Evolutionary conservation across 2,797 vertebrate species (phyloP), one percentile per base, ranked within the genome.

Genomic region (Pterois miles): DNA sequence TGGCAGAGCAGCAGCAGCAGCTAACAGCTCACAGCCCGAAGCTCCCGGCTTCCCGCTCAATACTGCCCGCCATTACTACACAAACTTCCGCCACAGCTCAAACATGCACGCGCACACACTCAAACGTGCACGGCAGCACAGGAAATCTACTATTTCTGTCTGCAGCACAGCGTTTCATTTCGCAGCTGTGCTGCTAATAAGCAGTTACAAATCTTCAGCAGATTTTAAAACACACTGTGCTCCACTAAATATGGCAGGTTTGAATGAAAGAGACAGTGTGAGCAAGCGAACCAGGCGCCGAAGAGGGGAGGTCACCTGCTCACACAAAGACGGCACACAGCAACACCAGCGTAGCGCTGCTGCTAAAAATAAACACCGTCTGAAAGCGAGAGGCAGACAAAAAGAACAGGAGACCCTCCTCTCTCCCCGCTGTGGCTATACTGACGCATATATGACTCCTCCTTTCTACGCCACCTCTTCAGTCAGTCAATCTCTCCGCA

Each of bases 281-380:
- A 69, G 78, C 6, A 29, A 58, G 68, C 25, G 23, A 75, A 84
- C 71, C 63, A 71, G 63, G 58, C 33, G 67, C 22, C 1, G 56
- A 56, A 65, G 54, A 68, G 73, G 59, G 88, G 88, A 58, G 87
- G 90, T 90, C 84, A 91, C 88, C 89, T 82, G 76, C 88, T 90
- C 88, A 84, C 73, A 92, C 87, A 92, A 89, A 92, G 91, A 92
- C 80, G 4, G 89, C 90, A 91, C 91, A 91, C 93, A 93, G 94
- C 90, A 94, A 93, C 94, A 94, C 86, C 86, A 89, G 85, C 52
- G 69, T 67, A 77, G 66, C 6, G 76, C 89, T 76, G 85, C 14
- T 56, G 93, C 96, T 96, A 96, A 95, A 96, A 95, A 96, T 95
- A 96, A 91, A 90, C 92, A 56, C 84, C 0, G 76, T 68, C 87